Percentiles rank a stretch among this genome's conserved stretches.
phyloP scores from a whole-genome alignment of 2,888 invertebrate species.

The Metopia argyrocephala region DNA sequence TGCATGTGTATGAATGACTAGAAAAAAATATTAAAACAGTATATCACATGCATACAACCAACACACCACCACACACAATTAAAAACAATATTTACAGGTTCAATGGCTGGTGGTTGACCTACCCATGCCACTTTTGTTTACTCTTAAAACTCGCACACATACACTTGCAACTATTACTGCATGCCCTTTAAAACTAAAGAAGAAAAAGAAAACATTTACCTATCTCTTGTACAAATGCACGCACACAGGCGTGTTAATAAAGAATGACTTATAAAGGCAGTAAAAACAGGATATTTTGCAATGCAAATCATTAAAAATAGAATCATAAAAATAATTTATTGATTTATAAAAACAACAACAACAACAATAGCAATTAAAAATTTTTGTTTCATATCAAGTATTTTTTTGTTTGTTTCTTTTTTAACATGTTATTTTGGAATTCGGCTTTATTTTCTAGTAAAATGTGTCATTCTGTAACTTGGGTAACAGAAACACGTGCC shows the following conservation, averaged over 20 bases:
- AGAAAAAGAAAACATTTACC: too few relatives aligned
- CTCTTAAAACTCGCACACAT: background rate
- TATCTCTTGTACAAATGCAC: too few relatives aligned
- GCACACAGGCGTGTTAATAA: too few relatives aligned
- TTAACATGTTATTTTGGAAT: background rate
- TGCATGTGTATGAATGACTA: background rate
- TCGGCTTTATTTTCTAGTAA: slow-evolving; percentile 13
- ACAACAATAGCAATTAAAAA: background rate
- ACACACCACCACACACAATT: slow-evolving; percentile 23
- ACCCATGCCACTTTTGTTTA: slow-evolving; percentile 69
- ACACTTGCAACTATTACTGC: background rate
- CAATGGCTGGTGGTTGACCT: slow-evolving; percentile 76
- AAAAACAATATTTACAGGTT: slow-evolving; percentile 67
- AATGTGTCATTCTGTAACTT: slow-evolving; percentile 49
- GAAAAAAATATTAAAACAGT: slow-evolving; percentile 50
- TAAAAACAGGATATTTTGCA: too few relatives aligned
- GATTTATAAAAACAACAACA: too few relatives aligned
- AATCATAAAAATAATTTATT: too few relatives aligned
- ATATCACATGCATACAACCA: slow-evolving; percentile 14
- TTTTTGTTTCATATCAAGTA: background rate
- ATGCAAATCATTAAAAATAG: too few relatives aligned
- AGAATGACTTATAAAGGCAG: too few relatives aligned
- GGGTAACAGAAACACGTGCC: slow-evolving; percentile 51
- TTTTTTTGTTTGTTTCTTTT: background rate
- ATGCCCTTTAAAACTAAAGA: background rate